Conservation (phyloP, 2,888 invertebrate genomes). For the Apoda limacodes region DNA sequence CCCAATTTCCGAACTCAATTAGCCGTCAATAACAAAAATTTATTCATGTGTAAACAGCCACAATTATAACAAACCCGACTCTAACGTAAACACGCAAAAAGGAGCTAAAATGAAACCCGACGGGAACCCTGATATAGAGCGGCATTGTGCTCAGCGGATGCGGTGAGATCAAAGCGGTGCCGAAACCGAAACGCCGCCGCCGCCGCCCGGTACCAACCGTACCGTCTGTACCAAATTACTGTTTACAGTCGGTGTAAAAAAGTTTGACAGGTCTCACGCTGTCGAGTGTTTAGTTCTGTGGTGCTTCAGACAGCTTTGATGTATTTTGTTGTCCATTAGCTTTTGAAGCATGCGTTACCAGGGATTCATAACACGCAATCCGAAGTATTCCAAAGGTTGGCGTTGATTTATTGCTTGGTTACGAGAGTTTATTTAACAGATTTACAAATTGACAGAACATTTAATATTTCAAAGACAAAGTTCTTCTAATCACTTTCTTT, state of each 20-base stretch:
- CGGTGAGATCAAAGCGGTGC: constrained; percentile 50
- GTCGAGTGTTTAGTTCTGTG: constrained; percentile 7
- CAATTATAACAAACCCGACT: constrained; percentile 5
- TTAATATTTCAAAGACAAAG: too few species aligned
- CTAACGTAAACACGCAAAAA: constrained; percentile 7
- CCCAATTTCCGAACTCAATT: constrained; percentile 23
- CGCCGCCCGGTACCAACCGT: constrained; percentile 1
- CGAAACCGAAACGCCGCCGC: constrained; percentile 9
- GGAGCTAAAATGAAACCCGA: constrained; percentile 5
- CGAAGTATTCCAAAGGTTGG: too few species aligned
- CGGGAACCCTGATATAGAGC: constrained; percentile 17
- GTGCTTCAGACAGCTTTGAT: constrained; percentile 19
- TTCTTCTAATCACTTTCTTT: too few species aligned
- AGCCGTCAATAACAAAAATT: constrained; percentile 22
- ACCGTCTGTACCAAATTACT: constrained; percentile 42
- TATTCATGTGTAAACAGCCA: constrained; percentile 26
- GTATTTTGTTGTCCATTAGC: constrained; percentile 17
- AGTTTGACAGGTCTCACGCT: constrained; percentile 45
- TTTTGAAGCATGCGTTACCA: constrained; percentile 13
- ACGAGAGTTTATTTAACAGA: too few species aligned
- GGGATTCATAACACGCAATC: not conserved
- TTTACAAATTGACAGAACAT: too few species aligned
- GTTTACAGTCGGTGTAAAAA: constrained; percentile 48
- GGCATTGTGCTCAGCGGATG: constrained; percentile 54
- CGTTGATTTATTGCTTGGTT: too few species aligned